Evolutionary conservation across 2,113 vertebrate genomes (phyloP).

Genomic region (Heliornis fulica): DNA sequence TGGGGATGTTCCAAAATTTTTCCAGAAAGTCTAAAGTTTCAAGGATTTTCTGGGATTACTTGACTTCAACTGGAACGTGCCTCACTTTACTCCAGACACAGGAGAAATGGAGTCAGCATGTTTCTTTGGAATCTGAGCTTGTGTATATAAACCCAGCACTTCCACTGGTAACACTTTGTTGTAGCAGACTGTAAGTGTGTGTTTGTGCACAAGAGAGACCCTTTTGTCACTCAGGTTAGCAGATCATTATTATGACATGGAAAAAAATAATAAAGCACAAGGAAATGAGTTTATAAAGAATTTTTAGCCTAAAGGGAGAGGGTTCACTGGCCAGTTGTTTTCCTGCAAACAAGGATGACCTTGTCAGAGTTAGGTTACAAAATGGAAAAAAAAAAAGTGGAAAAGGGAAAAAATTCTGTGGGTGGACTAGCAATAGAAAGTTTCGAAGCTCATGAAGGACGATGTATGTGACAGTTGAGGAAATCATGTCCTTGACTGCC

Average conservation of each 20-base stretch:
- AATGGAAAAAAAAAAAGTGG: not conserved
- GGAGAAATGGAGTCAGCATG: not conserved
- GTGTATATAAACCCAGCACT: not conserved
- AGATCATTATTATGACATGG: not conserved
- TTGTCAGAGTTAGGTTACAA: not conserved
- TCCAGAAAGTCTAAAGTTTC: constrained; percentile 28
- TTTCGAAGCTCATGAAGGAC: not conserved
- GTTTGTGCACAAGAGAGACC: not conserved
- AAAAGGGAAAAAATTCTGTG: not conserved
- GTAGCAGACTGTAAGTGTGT: not conserved
- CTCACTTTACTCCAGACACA: not conserved
- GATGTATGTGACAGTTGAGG: not conserved
- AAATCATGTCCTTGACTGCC: not conserved
- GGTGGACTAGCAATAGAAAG: not conserved
- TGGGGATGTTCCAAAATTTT: constrained; percentile 19
- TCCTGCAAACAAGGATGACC: not conserved
- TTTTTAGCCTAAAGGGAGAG: not conserved
- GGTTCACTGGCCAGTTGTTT: not conserved
- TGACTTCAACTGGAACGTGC: constrained; percentile 12
- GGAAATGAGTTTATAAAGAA: not conserved
- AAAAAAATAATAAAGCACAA: not conserved
- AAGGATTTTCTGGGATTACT: constrained; percentile 38
- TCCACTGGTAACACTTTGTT: not conserved
- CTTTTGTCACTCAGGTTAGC: not conserved
- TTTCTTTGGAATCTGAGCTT: not conserved